Evolutionary conservation across 2,797 vertebrate species (phyloP).

Genomic region (Hypotaenidia philippensis): DNA sequence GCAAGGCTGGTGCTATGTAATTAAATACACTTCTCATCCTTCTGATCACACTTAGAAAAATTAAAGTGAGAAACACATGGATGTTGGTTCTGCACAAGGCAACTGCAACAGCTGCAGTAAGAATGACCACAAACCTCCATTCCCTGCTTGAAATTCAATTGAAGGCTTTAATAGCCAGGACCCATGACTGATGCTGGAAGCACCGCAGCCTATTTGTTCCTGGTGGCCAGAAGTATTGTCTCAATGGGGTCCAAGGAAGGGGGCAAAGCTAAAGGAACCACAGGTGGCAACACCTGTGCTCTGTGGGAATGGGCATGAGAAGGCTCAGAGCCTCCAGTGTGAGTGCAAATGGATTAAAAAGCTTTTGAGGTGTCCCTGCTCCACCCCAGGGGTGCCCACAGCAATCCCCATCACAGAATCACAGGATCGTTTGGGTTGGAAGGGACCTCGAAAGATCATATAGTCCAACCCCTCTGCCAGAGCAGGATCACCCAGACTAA

Average conservation of each 20-base stretch:
- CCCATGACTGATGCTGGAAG: background rate
- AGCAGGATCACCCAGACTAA: too few relatives aligned
- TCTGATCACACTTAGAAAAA: background rate
- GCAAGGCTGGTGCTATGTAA: background rate
- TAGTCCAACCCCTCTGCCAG: too few relatives aligned
- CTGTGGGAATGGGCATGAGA: rapidly evolving
- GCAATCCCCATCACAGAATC: background rate
- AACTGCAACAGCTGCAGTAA: background rate
- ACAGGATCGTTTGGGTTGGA: too few relatives aligned
- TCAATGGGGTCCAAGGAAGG: rapidly evolving
- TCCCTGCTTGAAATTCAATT: background rate
- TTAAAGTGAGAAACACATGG: background rate
- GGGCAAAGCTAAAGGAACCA: background rate
- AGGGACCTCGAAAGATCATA: too few relatives aligned
- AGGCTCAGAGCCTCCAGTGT: background rate
- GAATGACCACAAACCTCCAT: background rate
- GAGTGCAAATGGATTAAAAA: background rate
- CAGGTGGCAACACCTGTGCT: background rate
- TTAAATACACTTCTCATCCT: background rate
- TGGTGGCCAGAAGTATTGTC: background rate
- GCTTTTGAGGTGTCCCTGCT: background rate
- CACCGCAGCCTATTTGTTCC: rapidly evolving
- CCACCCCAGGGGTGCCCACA: background rate
- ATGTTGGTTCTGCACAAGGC: background rate
- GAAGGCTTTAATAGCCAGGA: background rate